These are phyloP conservation scores for Anodontia alba DNA, from an alignment of 2,888 invertebrate species.

Conservation along the genomic window DNA sequence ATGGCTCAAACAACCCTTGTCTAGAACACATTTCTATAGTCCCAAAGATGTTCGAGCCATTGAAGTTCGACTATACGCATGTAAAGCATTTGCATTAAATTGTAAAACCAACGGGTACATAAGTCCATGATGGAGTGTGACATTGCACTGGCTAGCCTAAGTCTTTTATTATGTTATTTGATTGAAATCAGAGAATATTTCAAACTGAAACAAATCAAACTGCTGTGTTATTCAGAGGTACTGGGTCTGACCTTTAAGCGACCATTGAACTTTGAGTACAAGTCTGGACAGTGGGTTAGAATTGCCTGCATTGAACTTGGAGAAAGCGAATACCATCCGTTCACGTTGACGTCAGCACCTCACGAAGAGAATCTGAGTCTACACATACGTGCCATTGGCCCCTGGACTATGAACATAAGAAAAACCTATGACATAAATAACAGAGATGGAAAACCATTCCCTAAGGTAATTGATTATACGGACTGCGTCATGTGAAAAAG, in stretches of 20 bases:
- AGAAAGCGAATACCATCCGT: conserved; percentile 88
- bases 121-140: too few relatives aligned
- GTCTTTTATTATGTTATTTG: too few relatives aligned
- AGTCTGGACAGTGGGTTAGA: conserved; percentile 88
- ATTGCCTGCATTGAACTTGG: conserved; percentile 87
- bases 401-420: conserved; percentile 87
- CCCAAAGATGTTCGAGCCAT: too few relatives aligned
- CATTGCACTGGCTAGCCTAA: too few relatives aligned
- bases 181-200: too few relatives aligned
- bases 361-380: conserved; percentile 87
- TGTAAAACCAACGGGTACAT: too few relatives aligned
- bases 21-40: too few relatives aligned
- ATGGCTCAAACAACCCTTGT: too few relatives aligned
- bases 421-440: conserved; percentile 80
- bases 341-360: conserved; percentile 88
- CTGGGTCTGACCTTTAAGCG: conserved; percentile 87
- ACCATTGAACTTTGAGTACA: conserved; percentile 88
- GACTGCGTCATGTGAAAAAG: too few relatives aligned
- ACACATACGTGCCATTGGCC: conserved; percentile 88
- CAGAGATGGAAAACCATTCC: conserved; percentile 53
- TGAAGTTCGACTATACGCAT: too few relatives aligned
- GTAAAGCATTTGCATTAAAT: too few relatives aligned
- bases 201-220: too few relatives aligned
- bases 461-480: conserved; percentile 49
- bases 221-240: conserved; percentile 79